Evolutionary conservation across 2,113 vertebrate genomes (phyloP).

Genomic region (Rhabdornis inornatus): DNA sequence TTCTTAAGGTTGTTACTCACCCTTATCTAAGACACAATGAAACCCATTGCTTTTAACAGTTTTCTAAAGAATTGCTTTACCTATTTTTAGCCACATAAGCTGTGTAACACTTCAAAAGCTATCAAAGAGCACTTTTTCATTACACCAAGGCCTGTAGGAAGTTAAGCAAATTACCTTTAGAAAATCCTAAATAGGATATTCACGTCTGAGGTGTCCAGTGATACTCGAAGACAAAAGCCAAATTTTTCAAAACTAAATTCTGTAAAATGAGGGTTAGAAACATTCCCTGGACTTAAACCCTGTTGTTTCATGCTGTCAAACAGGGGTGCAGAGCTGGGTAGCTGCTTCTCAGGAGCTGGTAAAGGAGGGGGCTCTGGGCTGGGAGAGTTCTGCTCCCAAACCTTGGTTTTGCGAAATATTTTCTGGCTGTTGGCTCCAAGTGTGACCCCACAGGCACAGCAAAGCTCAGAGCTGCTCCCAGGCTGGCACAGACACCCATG

Average conservation of each 20-base stretch:
- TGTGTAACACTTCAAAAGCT: conserved; percentile 1
- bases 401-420: not conserved
- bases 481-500: not conserved
- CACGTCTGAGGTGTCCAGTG: not conserved
- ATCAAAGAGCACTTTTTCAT: not conserved
- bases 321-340: not conserved
- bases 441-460: not conserved
- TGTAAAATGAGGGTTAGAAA: not conserved
- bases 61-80: conserved; percentile 54
- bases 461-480: not conserved
- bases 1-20: conserved; percentile 59
- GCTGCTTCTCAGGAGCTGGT: not conserved
- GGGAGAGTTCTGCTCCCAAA: not conserved
- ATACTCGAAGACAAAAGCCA: not conserved
- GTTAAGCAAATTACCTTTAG: not conserved
- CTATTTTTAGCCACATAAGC: conserved; percentile 42
- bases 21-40: conserved; percentile 55
- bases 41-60: conserved; percentile 29
- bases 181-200: not conserved
- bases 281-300: not conserved
- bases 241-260: not conserved
- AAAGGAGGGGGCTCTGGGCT: not conserved
- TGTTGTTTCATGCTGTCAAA: not conserved
- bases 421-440: not conserved
- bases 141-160: not conserved